Percentiles rank a stretch among this genome's conserved stretches.
Evolutionary conservation across 2,113 vertebrate species (phyloP).

Genomic region (Pteropus alecto): DNA sequence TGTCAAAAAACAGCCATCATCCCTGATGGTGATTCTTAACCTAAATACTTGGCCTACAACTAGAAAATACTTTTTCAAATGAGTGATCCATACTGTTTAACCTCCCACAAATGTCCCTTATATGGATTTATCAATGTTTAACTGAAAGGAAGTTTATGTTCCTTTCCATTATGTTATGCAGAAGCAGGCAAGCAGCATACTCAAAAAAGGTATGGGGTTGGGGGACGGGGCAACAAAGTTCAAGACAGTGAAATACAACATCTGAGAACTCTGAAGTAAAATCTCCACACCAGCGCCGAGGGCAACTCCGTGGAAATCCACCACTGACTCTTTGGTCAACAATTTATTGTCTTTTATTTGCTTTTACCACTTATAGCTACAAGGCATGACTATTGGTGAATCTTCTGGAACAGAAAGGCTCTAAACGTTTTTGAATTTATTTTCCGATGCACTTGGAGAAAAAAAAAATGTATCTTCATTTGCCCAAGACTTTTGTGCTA

Average conservation of each 20-base stretch:
- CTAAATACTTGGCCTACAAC: neutral
- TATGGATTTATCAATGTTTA: neutral
- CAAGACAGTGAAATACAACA: neutral
- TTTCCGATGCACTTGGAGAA: neutral
- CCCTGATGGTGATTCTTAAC: neutral
- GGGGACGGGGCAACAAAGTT: neutral
- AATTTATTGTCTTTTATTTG: neutral
- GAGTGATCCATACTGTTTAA: neutral
- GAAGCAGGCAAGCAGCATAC: neutral
- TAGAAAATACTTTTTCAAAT: constrained; percentile 6
- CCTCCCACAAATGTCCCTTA: neutral
- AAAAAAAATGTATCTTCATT: neutral
- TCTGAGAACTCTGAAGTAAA: neutral
- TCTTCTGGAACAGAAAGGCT: neutral
- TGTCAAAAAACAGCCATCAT: neutral
- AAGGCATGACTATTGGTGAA: neutral
- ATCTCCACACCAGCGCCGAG: neutral
- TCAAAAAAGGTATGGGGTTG: neutral
- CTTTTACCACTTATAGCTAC: neutral
- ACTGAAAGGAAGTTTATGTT: neutral
- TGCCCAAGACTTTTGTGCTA: neutral
- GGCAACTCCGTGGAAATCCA: neutral
- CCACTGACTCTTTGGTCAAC: neutral
- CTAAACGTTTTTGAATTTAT: neutral
- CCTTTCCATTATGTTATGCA: neutral